These are phyloP conservation scores for Cephus pulcher DNA, from an alignment of 2,888 invertebrate genomes.

Conservation along the genomic window DNA sequence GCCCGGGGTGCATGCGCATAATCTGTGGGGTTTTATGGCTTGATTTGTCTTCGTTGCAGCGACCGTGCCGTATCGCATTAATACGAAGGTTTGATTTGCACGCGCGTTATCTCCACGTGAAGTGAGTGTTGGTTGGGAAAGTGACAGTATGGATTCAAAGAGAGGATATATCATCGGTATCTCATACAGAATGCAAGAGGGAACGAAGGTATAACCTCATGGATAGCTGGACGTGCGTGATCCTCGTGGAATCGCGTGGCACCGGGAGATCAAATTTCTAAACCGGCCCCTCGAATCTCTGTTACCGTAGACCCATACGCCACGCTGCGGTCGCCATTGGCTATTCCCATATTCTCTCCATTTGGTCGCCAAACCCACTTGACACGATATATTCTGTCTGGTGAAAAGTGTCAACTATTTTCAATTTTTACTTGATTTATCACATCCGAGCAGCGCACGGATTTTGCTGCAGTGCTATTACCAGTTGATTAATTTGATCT, in stretches of 20 bases:
- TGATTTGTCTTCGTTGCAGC: background rate
- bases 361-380: background rate
- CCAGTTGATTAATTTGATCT: background rate
- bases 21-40: background rate
- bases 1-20: background rate
- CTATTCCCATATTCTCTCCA: background rate
- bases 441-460: background rate
- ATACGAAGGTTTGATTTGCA: background rate
- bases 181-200: background rate
- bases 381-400: background rate
- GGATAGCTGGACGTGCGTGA: slow-evolving; percentile 6
- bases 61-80: background rate
- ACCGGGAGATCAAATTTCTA: slow-evolving; percentile 41
- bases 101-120: background rate
- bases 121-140: background rate
- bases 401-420: background rate
- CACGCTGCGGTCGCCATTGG: background rate
- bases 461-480: background rate
- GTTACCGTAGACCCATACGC: background rate
- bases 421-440: background rate
- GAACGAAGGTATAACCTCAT: background rate
- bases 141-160: background rate
- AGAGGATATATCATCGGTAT: background rate
- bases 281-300: slow-evolving; percentile 15
- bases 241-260: slow-evolving; percentile 35